Conservation (phyloP, 2,888 invertebrate genomes). For the Hypomecis atomaria region DNA sequence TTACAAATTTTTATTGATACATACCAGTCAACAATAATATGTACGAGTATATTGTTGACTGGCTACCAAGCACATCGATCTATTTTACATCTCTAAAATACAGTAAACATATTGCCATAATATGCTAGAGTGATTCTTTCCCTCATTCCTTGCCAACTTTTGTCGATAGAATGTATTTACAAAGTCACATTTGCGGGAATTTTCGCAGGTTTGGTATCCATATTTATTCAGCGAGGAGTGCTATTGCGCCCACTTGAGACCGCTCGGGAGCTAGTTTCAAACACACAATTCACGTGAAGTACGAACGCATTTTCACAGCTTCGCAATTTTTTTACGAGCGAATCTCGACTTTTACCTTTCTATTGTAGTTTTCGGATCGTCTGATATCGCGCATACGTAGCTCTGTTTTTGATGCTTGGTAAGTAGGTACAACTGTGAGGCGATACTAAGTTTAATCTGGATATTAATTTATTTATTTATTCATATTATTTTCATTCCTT, state of each 20-base stretch:
- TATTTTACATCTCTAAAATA: not conserved
- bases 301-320: constrained; percentile 46
- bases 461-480: too few relatives aligned
- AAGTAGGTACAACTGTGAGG: too few relatives aligned
- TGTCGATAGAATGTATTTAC: constrained; percentile 43
- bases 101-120: constrained; percentile 18
- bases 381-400: not conserved
- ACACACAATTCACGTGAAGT: constrained; percentile 50
- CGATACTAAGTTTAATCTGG: too few relatives aligned
- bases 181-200: constrained; percentile 40
- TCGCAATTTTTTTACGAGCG: constrained; percentile 39
- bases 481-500: too few relatives aligned
- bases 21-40: too few relatives aligned
- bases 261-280: constrained; percentile 50
- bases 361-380: constrained; percentile 9
- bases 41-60: too few relatives aligned
- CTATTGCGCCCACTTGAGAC: constrained; percentile 52
- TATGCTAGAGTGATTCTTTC: constrained; percentile 19
- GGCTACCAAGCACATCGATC: too few relatives aligned
- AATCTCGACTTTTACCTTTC: constrained; percentile 14
- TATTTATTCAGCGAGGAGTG: constrained; percentile 55
- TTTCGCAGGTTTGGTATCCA: constrained; percentile 30
- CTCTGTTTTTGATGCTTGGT: too few relatives aligned
- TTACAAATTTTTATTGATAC: too few relatives aligned
- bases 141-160: constrained; percentile 22